Base-by-base conservation (phyloP, 2,888 invertebrate species). In the Teinopalpus imperialis region DNA sequence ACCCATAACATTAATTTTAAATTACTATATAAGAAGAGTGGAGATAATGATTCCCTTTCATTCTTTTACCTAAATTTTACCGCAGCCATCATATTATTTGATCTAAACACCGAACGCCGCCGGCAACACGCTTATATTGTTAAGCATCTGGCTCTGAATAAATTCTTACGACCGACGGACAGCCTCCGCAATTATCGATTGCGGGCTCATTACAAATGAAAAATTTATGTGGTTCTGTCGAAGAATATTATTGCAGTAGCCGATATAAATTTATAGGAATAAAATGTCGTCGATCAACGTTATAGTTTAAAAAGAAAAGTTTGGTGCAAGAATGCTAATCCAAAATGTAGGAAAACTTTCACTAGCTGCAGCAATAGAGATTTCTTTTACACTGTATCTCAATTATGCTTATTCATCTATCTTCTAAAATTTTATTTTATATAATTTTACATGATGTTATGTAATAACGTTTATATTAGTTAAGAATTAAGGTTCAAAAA, bases 91-190 rank as follows among this genome's bases (percentile, higher is more conserved):
- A 16, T 34, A 10, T 40, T 45, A 40, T 40, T 45, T 40, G 39
- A 45, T 40, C 39, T 45, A 14, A 45, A 40, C 20, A 34, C 21
- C 20, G 2, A 24, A 3, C 12, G 40, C 45, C 45, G 20, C 31
- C 20, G 40, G 45, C 45, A 12, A 23, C 30, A 43, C 35, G 50
- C 43, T n/a, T 42, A 34, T 39, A 50, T 39, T 52, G 39, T 48
- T 37, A 46, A 48, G 45, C 43, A 47, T 50, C 49, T 32, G 52
- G 44, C 34, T 31, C 45, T 48, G 41, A 49, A 41, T 46, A 52
- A 52, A 52, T 54, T 48, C 30, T 36, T 39, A 24, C 18, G 36
- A 26, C 29, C 2, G 16, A 3, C n/a, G 23, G 30, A 8, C 46
- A 18, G 24, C 13, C 20, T 12, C 10, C 29, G 41, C 41, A 50